phyloP scores from a whole-genome alignment of 2,797 vertebrate species.

The Xerus rutilus region DNA sequence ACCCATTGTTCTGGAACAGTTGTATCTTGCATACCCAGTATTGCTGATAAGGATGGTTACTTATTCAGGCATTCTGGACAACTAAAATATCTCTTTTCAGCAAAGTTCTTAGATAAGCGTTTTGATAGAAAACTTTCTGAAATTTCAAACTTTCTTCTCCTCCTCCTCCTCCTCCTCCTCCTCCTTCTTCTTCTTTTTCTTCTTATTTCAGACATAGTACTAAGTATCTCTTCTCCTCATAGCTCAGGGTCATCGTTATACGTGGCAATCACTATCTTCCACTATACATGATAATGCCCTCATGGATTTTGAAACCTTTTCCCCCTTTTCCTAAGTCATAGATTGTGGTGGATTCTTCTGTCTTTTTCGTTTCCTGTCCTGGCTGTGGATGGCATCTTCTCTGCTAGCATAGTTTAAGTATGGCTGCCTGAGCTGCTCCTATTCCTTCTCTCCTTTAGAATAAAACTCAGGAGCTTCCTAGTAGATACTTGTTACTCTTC shows the following conservation, averaged over 20 bases:
- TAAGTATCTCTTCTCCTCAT: background rate
- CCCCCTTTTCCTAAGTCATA: background rate
- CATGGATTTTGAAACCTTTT: background rate
- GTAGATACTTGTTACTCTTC: background rate
- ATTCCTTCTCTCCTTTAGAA: background rate
- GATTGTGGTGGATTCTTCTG: background rate
- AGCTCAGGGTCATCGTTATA: background rate
- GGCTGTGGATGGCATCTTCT: background rate
- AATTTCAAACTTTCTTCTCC: background rate
- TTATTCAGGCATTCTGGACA: background rate
- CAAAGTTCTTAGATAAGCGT: background rate
- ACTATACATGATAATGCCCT: background rate
- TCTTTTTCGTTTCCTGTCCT: background rate
- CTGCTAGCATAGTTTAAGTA: background rate
- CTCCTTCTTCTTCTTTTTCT: too few relatives aligned
- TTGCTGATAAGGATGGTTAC: background rate
- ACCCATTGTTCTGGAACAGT: background rate
- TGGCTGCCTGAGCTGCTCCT: background rate
- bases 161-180: too few relatives aligned
- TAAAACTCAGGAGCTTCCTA: background rate
- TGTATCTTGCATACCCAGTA: background rate
- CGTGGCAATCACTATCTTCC: background rate
- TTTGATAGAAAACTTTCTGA: conserved; percentile 5
- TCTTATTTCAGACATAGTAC: background rate
- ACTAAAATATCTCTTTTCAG: background rate